phyloP scores from a whole-genome alignment of 92 coral and sea anemone genomes.

The Siderastrea radians region DNA sequence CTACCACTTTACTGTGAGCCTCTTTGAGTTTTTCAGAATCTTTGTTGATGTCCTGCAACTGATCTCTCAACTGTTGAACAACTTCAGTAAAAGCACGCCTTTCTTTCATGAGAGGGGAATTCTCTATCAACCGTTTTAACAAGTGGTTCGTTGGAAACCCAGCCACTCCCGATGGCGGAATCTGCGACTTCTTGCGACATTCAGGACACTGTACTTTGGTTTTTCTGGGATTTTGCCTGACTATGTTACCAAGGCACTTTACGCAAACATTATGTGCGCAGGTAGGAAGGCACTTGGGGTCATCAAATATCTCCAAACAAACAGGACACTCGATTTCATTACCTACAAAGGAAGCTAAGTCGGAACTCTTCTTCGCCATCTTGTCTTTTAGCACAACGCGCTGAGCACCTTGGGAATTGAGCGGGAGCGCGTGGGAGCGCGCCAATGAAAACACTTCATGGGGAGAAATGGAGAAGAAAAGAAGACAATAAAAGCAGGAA shows the following conservation, averaged over 20 bases:
- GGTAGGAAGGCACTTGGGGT: slow-evolving; percentile 67
- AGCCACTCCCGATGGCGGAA: slow-evolving; percentile 43
- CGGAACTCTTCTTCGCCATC: slow-evolving; percentile 11
- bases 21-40: neutral
- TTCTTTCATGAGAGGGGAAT: slow-evolving; percentile 44
- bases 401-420: neutral
- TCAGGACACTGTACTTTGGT: slow-evolving; percentile 39
- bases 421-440: no score
- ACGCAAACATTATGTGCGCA: slow-evolving; percentile 71
- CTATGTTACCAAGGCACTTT: slow-evolving; percentile 30
- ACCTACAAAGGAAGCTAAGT: slow-evolving; percentile 19
- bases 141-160: slow-evolving; percentile 45
- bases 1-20: neutral
- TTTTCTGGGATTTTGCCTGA: slow-evolving; percentile 1
- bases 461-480: neutral
- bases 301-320: slow-evolving; percentile 60
- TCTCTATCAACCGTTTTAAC: slow-evolving; percentile 37
- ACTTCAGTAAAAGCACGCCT: slow-evolving; percentile 31
- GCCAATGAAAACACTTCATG: no score
- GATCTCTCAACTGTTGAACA: slow-evolving; percentile 23
- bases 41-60: slow-evolving; percentile 4
- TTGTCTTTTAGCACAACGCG: neutral
- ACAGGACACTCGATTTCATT: slow-evolving; percentile 67
- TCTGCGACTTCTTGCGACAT: slow-evolving; percentile 48
- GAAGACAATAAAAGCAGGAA: no score